These are phyloP conservation scores for Yasuhikotakia modesta DNA, from an alignment of 2,797 vertebrate genomes.

Conservation along the genomic window DNA sequence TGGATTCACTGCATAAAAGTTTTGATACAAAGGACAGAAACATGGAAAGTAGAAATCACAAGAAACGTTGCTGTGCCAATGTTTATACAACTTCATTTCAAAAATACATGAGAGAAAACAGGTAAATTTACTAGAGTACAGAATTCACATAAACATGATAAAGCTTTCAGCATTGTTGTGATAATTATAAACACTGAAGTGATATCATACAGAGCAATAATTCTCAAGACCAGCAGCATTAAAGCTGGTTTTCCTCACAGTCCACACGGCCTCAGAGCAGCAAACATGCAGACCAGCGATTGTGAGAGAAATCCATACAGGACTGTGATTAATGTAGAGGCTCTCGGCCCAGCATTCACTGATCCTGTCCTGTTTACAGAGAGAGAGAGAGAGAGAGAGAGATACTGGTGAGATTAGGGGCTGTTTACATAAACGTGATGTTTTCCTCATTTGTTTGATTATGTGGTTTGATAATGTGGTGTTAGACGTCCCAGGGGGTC, in stretches of 20 bases:
- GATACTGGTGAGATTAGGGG: neutral
- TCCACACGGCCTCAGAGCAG: neutral
- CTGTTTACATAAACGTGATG: slow-evolving; percentile 28
- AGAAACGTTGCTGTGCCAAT: no score
- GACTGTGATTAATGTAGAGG: slow-evolving; percentile 41
- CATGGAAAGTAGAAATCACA: no score
- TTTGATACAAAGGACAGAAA: no score
- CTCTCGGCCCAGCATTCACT: slow-evolving; percentile 20
- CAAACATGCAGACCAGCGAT: neutral
- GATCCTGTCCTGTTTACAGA: slow-evolving; percentile 28
- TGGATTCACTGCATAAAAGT: no score
- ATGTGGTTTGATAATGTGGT: slow-evolving; percentile 35
- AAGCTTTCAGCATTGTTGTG: no score
- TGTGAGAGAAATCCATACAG: slow-evolving; percentile 39
- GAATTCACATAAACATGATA: no score
- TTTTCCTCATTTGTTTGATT: slow-evolving; percentile 45
- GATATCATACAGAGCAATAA: neutral
- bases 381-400: slow-evolving; percentile 7
- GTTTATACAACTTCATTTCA: no score
- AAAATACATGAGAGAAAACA: no score
- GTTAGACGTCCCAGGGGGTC: slow-evolving; percentile 23
- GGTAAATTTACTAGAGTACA: no score
- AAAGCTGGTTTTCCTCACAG: slow-evolving; percentile 4
- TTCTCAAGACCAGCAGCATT: neutral
- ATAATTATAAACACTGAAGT: no score